Percentiles rank a stretch among this genome's conserved stretches.
Conservation (phyloP, 2,888 invertebrate species). For the Dendrolimus pini region DNA sequence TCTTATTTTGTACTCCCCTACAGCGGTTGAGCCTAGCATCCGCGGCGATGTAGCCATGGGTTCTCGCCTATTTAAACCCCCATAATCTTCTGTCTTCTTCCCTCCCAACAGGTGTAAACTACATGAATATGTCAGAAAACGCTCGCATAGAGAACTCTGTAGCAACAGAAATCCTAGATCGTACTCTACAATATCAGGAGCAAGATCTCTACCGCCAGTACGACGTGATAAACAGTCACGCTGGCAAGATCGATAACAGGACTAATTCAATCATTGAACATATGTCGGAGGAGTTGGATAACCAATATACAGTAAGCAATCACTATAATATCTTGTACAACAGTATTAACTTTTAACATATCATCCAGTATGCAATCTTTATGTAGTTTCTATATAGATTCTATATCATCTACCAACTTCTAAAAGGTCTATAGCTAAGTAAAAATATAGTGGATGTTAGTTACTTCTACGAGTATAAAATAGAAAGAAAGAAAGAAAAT, state of each 20-base stretch:
- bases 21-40: too few species aligned
- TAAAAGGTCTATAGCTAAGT: too few species aligned
- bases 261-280: slow-evolving; percentile 61
- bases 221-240: slow-evolving; percentile 46
- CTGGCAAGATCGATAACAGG: slow-evolving; percentile 56
- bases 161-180: slow-evolving; percentile 49
- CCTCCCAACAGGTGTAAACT: slow-evolving; percentile 37
- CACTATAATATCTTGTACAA: neutral
- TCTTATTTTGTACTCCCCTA: too few species aligned
- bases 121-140: slow-evolving; percentile 39
- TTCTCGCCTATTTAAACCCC: too few species aligned
- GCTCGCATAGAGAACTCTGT: slow-evolving; percentile 52
- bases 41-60: too few species aligned
- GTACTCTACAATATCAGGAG: slow-evolving; percentile 50
- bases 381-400: too few species aligned
- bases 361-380: too few species aligned
- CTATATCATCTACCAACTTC: too few species aligned
- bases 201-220: slow-evolving; percentile 42
- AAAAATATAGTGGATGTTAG: too few species aligned
- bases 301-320: slow-evolving; percentile 46
- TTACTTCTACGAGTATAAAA: too few species aligned
- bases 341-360: too few species aligned
- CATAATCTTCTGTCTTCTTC: neutral
- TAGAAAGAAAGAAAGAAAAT: too few species aligned
- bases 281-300: slow-evolving; percentile 45